Base-by-base conservation (phyloP, 2,113 vertebrate species). In the Carassius carassius region DNA sequence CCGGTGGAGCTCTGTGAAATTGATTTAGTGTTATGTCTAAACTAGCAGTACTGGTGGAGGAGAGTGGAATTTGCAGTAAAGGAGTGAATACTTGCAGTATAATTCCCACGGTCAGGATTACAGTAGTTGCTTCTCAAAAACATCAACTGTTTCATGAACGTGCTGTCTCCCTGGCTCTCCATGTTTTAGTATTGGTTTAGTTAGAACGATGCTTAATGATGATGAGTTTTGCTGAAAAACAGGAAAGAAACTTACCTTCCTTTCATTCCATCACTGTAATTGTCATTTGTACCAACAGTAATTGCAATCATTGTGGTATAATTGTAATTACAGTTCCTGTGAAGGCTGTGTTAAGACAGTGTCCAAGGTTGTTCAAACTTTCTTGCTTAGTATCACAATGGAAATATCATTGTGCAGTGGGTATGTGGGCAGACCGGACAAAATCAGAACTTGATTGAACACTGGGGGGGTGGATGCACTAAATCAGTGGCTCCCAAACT, bases 11-110 rank as follows among this genome's bases (percentile, higher is more conserved):
- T 78, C 13, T 78, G 73, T 82, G 78, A 87, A 76, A 60, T 81
- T 84, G 82, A 84, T 87, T 85, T 60, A 84, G 79, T 29, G 60
- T 56, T 84, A 35, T 65, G 23, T 84, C 58, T 69, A 32, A 44
- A 69, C 35, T 41, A 29, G 54, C 19, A 72, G 78, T 58, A 85
- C n/a, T 58, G 25, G 5, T 49, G 49, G n/a, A 62, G 37, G 65
- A 82, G 29, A 73, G 35, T 14, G 76, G 84, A 44, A 84, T 78
- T 84, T 76, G n/a, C 60, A 37, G 19, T 73, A 47, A 76, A 29
- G 35, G 32, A 37, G 9, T 41, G 49, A 41, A 77, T 63, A 78
- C 29, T 76, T 29, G n/a, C 58, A 44, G 54, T 35, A 35, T 63
- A 63, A 49, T 60, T 70, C 65, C 35, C 74, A 67, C 56, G 9